phyloP scores from a whole-genome alignment of 2,113 vertebrate genomes.

The Triplophysa rosa region DNA sequence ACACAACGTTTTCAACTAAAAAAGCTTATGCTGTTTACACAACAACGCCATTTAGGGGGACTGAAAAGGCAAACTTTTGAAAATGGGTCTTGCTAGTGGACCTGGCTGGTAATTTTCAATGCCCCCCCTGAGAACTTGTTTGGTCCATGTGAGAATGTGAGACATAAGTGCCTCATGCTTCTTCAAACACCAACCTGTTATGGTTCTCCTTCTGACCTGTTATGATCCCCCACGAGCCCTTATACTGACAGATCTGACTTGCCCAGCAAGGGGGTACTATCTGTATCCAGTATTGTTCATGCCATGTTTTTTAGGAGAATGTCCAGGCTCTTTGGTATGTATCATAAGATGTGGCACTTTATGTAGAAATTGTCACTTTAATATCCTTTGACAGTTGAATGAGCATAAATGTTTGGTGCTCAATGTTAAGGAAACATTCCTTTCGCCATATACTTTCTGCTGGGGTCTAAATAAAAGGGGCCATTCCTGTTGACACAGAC shows the following conservation, averaged over 20 bases:
- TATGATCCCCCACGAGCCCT: slow-evolving; percentile 59
- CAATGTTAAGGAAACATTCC: too few relatives aligned
- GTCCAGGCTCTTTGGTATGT: slow-evolving; percentile 18
- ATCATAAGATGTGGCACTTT: too few relatives aligned
- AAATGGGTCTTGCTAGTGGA: slow-evolving; percentile 37
- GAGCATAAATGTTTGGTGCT: too few relatives aligned
- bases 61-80: neutral
- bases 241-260: slow-evolving; percentile 59
- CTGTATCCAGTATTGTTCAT: slow-evolving; percentile 62
- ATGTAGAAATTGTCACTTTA: too few relatives aligned
- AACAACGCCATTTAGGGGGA: slow-evolving; percentile 3
- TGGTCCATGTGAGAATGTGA: slow-evolving; percentile 63
- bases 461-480: too few relatives aligned
- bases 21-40: neutral
- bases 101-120: slow-evolving; percentile 58
- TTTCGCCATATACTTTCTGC: too few relatives aligned
- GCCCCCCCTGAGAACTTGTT: slow-evolving; percentile 67
- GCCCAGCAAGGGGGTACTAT: slow-evolving; percentile 48
- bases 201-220: slow-evolving; percentile 38
- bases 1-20: neutral
- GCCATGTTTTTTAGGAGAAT: slow-evolving; percentile 51
- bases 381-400: too few relatives aligned
- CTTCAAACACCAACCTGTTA: slow-evolving; percentile 66
- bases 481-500: too few relatives aligned
- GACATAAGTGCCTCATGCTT: slow-evolving; percentile 75